A percentile compares a stretch with the other conserved stretches of the same genome.
These are phyloP conservation scores for Xanthia icteritia DNA, from an alignment of 2,888 invertebrate genomes.

Conservation along the genomic window DNA sequence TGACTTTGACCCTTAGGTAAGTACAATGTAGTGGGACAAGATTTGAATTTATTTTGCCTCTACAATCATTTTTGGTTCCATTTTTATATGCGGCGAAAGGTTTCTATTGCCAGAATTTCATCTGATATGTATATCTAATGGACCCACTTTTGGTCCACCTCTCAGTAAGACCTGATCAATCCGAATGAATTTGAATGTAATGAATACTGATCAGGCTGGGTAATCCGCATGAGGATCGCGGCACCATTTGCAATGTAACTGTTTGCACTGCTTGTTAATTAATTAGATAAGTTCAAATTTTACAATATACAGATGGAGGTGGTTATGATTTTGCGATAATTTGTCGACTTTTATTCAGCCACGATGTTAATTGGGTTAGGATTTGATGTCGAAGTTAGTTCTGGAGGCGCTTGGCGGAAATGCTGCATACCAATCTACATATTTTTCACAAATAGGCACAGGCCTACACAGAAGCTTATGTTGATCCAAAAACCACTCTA, in stretches of 20 bases:
- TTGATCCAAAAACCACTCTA: neutral
- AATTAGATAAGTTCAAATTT: constrained; percentile 28
- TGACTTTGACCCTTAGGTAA: constrained; percentile 13
- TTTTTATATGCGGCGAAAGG: neutral
- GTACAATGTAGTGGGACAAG: neutral
- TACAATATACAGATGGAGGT: neutral
- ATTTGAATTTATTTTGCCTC: constrained; percentile 1
- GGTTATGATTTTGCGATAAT: constrained; percentile 5
- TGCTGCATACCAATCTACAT: constrained; percentile 1
- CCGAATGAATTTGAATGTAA: constrained; percentile 59
- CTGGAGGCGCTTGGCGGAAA: neutral
- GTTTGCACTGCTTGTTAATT: constrained; percentile 30
- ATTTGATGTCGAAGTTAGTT: neutral
- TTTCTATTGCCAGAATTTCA: neutral
- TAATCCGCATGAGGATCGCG: constrained; percentile 23
- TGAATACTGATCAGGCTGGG: constrained; percentile 37
- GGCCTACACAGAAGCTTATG: neutral
- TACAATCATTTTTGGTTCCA: neutral
- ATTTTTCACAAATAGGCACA: neutral
- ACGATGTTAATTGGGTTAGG: neutral
- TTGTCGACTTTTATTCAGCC: neutral
- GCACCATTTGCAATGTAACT: constrained; percentile 9
- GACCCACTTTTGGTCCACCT: neutral
- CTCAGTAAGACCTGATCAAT: constrained; percentile 7
- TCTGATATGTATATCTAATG: neutral